These are phyloP conservation scores for Trachops cirrhosus DNA, from an alignment of 2,797 vertebrate species.

Conservation along the genomic window DNA sequence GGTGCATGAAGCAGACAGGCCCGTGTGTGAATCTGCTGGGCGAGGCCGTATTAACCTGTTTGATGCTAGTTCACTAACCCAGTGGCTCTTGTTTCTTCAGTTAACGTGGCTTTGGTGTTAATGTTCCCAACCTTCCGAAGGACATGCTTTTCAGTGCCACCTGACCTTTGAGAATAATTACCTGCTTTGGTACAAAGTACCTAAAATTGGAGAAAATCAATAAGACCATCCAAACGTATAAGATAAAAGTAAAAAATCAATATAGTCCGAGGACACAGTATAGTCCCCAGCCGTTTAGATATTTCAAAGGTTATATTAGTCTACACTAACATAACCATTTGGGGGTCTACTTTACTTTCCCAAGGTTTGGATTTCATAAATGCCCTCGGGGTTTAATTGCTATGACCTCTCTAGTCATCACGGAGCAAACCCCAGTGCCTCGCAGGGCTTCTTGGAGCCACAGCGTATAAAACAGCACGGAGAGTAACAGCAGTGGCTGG, in stretches of 20 bases:
- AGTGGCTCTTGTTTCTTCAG: slow-evolving; percentile 30
- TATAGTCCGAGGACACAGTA: background rate
- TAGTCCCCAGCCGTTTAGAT: background rate
- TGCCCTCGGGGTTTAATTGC: background rate
- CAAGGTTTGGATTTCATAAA: slow-evolving; percentile 22
- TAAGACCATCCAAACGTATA: background rate
- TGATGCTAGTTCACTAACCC: slow-evolving; percentile 8
- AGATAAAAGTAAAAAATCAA: background rate
- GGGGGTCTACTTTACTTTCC: background rate
- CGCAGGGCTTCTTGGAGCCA: background rate
- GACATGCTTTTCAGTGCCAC: slow-evolving; percentile 29
- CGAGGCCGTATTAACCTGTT: slow-evolving; percentile 21
- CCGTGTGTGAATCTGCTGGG: slow-evolving; percentile 10
- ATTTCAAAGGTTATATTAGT: background rate
- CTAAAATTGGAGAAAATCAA: slow-evolving; percentile 48
- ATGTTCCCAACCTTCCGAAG: slow-evolving; percentile 37
- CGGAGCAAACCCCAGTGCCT: background rate
- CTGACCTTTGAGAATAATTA: slow-evolving; percentile 48
- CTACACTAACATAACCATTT: background rate
- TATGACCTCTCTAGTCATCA: slow-evolving; percentile 13
- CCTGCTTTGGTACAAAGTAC: background rate
- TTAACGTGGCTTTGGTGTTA: slow-evolving; percentile 31
- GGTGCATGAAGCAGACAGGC: slow-evolving; percentile 30
- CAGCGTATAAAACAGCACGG: background rate
- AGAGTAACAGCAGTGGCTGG: background rate